Evolutionary conservation across 2,888 invertebrate species (phyloP).

Genomic region (Sisyra terminalis): DNA sequence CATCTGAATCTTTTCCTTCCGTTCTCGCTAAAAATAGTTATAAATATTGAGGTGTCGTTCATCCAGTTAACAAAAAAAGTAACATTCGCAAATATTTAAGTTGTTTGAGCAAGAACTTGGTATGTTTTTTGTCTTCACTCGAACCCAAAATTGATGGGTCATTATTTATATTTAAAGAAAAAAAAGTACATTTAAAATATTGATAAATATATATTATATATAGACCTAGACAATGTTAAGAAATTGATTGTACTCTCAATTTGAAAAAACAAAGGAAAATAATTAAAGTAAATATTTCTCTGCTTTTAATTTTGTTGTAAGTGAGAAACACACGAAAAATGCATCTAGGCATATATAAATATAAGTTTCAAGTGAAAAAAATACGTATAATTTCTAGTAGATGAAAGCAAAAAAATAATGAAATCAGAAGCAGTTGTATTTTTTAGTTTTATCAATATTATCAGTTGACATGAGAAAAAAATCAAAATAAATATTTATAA

Average conservation of each 20-base stretch:
- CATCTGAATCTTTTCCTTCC: no score
- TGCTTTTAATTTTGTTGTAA: conserved; percentile 1
- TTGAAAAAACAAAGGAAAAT: neutral
- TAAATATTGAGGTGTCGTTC: neutral
- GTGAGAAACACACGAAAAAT: conserved; percentile 1
- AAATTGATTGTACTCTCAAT: conserved; percentile 1
- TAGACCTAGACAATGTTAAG: conserved; percentile 6
- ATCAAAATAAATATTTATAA: conserved; percentile 8
- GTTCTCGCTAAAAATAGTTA: no score
- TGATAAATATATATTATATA: conserved; percentile 5
- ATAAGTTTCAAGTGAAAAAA: neutral
- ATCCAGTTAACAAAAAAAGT: neutral
- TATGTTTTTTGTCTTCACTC: no score
- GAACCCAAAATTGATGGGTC: no score
- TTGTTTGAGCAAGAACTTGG: no score
- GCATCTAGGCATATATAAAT: conserved; percentile 5
- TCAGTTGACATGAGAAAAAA: conserved; percentile 8
- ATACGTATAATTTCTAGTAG: no score
- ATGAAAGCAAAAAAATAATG: conserved; percentile 1
- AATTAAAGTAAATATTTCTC: conserved; percentile 3
- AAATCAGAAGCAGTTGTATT: conserved; percentile 4
- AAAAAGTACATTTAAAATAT: neutral
- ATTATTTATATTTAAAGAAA: neutral
- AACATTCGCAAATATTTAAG: neutral
- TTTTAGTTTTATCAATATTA: conserved; percentile 6